Percentiles rank a stretch among this genome's conserved stretches.
phyloP scores from a whole-genome alignment of 2,888 invertebrate genomes.

The Ophion obscuratus region DNA sequence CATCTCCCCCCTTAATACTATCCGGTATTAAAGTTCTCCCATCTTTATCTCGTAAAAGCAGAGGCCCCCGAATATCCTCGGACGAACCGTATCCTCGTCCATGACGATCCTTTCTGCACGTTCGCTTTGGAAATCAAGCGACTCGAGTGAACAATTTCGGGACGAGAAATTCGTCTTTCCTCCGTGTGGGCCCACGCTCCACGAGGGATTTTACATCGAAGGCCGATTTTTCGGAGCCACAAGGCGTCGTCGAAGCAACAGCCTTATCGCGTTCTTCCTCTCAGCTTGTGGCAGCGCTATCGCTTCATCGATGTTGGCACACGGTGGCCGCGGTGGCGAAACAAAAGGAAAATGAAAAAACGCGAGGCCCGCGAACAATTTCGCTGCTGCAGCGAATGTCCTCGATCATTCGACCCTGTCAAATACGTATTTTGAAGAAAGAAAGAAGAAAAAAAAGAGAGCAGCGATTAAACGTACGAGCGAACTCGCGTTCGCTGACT shows the following conservation, averaged over 20 bases:
- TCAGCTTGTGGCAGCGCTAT: not conserved
- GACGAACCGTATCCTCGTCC: conserved; percentile 51
- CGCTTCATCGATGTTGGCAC: no score
- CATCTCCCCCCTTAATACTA: no score
- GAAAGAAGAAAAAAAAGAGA: conserved; percentile 7
- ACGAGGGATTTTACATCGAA: no score
- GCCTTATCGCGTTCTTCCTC: conserved; percentile 11
- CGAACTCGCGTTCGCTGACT: not conserved
- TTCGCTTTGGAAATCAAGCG: not conserved
- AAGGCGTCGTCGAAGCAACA: not conserved
- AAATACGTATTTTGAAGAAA: conserved; percentile 3
- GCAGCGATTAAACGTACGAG: not conserved
- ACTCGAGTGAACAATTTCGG: no score
- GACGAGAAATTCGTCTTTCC: not conserved
- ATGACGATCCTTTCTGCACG: conserved; percentile 11
- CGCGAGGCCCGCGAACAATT: conserved; percentile 1
- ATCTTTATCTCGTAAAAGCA: no score
- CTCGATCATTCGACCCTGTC: conserved; percentile 24
- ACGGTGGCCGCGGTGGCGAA: no score
- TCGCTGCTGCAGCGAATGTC: conserved; percentile 10
- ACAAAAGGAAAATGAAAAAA: conserved; percentile 5
- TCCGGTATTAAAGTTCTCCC: no score
- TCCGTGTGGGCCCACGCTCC: no score
- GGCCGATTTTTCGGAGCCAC: not conserved
- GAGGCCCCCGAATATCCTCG: no score